Percentiles rank a stretch among this genome's conserved stretches.
Evolutionary conservation across 2,797 vertebrate genomes (phyloP).

Genomic region (Peromyscus eremicus): DNA sequence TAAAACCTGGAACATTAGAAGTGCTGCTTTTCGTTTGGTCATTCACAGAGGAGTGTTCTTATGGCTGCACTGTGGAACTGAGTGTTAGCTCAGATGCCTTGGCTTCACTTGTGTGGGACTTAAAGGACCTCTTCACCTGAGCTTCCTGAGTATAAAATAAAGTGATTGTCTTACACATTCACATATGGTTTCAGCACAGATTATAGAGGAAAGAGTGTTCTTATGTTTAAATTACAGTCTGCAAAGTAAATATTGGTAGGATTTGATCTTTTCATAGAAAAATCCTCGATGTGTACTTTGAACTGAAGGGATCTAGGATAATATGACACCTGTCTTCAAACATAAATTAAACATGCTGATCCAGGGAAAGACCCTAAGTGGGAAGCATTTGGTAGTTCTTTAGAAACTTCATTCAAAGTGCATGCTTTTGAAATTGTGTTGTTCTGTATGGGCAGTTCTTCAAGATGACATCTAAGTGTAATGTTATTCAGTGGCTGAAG

Average conservation of each 20-base stretch:
- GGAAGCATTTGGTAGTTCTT: slow-evolving; percentile 21
- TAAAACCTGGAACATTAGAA: slow-evolving; percentile 14
- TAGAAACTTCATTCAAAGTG: neutral
- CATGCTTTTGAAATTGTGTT: neutral
- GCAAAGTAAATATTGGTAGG: slow-evolving; percentile 37
- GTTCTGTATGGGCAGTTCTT: neutral
- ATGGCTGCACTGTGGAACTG: neutral
- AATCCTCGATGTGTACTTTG: neutral
- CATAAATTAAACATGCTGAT: neutral
- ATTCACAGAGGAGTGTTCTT: slow-evolving; percentile 9
- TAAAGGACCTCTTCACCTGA: slow-evolving; percentile 16
- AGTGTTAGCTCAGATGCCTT: neutral
- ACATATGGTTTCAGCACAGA: neutral
- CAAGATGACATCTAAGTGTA: neutral
- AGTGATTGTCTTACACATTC: neutral
- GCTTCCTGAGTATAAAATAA: slow-evolving; percentile 18
- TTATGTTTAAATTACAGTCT: slow-evolving; percentile 27
- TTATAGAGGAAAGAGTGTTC: slow-evolving; percentile 41
- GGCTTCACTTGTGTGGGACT: neutral
- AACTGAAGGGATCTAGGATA: neutral
- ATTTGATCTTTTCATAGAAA: slow-evolving; percentile 31
- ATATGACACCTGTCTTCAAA: slow-evolving; percentile 32
- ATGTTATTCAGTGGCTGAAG: neutral
- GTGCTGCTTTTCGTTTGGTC: neutral
- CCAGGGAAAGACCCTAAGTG: neutral